Conservation (phyloP, 2,797 vertebrate genomes). For the Psittacula derbiana region DNA sequence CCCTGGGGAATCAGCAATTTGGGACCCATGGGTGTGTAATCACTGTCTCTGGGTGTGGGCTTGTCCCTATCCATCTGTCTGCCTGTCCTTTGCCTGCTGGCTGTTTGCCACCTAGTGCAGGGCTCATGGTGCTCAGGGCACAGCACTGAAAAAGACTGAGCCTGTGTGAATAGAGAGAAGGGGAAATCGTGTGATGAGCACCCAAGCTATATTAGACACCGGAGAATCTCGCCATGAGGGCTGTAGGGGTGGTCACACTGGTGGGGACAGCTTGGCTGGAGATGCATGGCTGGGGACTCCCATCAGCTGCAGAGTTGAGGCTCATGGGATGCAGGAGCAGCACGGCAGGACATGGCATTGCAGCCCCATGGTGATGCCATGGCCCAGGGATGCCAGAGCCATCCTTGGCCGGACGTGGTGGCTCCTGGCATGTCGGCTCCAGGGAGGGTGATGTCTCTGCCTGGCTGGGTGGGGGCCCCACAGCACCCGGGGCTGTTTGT, state of each 20-base stretch:
- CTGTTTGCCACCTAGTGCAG: background rate
- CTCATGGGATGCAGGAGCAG: background rate
- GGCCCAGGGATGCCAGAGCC: background rate
- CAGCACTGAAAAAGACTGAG: background rate
- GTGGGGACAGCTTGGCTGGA: background rate
- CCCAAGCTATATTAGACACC: fast-evolving
- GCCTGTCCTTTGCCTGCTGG: background rate
- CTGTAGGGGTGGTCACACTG: fast-evolving
- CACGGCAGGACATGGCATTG: fast-evolving
- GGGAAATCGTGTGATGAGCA: fast-evolving
- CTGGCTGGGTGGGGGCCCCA: background rate
- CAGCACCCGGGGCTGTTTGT: background rate
- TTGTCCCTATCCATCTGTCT: background rate
- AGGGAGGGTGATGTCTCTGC: background rate
- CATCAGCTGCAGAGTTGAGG: fast-evolving
- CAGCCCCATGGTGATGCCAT: fast-evolving
- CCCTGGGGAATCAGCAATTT: background rate
- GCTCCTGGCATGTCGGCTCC: background rate
- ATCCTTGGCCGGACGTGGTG: fast-evolving
- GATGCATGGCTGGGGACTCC: background rate
- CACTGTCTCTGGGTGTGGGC: background rate
- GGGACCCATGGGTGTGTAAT: background rate
- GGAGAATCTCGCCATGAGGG: fast-evolving
- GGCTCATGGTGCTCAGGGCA: background rate
- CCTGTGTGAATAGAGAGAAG: fast-evolving